phyloP scores from a whole-genome alignment of 2,888 invertebrate species.

The Lacanobia wlatinum region DNA sequence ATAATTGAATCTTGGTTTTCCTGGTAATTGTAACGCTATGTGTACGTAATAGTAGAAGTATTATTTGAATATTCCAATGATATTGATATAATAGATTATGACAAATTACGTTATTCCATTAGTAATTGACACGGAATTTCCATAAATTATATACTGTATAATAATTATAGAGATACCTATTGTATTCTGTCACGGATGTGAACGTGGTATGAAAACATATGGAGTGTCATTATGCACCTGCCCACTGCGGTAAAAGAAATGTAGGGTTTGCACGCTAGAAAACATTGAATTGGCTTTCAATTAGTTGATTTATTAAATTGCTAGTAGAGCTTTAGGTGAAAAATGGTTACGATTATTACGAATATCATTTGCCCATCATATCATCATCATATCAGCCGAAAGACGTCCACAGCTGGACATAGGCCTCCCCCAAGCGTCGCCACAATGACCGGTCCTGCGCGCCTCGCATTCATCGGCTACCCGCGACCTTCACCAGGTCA shows the following conservation, averaged over 20 bases:
- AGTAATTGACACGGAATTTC: conserved; percentile 70
- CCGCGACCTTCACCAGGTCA: no score
- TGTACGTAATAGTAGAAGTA: no score
- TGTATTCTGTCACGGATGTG: conserved; percentile 30
- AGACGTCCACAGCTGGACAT: no score
- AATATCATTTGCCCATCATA: no score
- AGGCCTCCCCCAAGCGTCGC: no score
- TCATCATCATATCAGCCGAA: no score
- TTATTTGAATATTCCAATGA: neutral
- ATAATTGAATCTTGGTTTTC: no score
- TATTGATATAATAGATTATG: conserved; percentile 6
- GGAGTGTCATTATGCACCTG: neutral
- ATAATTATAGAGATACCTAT: conserved; percentile 17
- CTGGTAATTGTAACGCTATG: no score
- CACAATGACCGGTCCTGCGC: no score
- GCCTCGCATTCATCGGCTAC: no score
- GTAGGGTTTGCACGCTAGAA: no score
- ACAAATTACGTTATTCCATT: conserved; percentile 59
- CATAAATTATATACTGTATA: conserved; percentile 58
- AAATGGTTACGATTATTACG: neutral
- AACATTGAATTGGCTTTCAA: neutral
- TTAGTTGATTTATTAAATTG: neutral
- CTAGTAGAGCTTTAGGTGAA: no score
- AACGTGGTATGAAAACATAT: conserved; percentile 26
- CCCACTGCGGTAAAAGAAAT: neutral